Evolutionary conservation across 2,888 invertebrate genomes (phyloP), one percentile per base, ranked within the genome.

Genomic region (Eulithis testata): DNA sequence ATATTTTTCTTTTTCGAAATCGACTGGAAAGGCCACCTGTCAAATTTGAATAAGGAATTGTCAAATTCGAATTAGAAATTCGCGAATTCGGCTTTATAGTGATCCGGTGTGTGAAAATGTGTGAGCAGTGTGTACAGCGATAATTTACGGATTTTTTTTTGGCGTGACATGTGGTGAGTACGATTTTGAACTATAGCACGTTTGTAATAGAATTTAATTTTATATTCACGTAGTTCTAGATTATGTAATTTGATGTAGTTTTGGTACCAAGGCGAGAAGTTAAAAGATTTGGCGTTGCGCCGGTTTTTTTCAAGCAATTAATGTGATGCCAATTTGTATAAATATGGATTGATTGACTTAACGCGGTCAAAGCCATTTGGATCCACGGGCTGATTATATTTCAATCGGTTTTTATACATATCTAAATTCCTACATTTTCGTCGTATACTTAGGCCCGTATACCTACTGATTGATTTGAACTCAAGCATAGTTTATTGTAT

Each of bases 1-100:
- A 81, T 79, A 81, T 81, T 79, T 75, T 63, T 65, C 51, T 63
- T 71, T 65, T 49, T 74, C 76, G 84, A 86, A 78, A 79, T 76
- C 89, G 88, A 91, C 89, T 89, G 90, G 91, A 88, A 88, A 89
- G 91, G 91, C 86, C 88, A 84, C 81, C 76, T 73, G 70, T 70
- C 66, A 70, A 66, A 52, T 66, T 70, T 49, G 60, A 68, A 74
- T 71, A 69, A 68, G 65, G 66, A 80, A 76, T n/a, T 73, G 70
- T 70, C 66, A 70, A 66, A 52, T 66, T 70, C 51, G 60, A 68
- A 74, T 71, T 70, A 68, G 65, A 65, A 80, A 76, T 70, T 64
- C 53, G 70, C 53, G 59, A 64, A 43, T 40, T 27, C 52, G 71
- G 70, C 69, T 63, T 59, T 67, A 72, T 76, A 72, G 73, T 77